Conservation (phyloP, 2,113 vertebrate species). For the Piprites chloris region DNA sequence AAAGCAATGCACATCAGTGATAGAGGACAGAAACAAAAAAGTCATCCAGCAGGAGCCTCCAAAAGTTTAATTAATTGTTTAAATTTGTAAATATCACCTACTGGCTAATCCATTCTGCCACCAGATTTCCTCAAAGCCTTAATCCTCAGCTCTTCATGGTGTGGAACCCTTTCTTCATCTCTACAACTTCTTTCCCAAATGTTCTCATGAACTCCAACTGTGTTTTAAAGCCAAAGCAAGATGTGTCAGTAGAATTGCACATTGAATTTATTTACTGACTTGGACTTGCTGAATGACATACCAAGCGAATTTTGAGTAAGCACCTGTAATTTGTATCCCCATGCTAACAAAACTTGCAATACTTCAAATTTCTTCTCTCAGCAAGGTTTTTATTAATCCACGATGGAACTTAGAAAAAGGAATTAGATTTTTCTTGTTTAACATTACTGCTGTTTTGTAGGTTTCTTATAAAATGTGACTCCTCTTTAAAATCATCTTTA, state of each 20-base stretch:
- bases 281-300: background rate
- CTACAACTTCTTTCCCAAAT: accelerated
- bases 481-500: background rate
- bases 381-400: background rate
- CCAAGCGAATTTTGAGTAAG: background rate
- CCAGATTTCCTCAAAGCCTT: background rate
- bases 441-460: background rate
- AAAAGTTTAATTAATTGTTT: background rate
- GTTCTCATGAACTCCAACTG: background rate
- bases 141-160: accelerated
- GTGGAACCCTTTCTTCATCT: background rate
- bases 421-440: background rate
- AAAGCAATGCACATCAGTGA: background rate
- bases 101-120: background rate
- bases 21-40: background rate
- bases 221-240: background rate
- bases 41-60: accelerated
- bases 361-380: background rate
- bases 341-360: background rate
- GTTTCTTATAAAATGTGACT: background rate
- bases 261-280: background rate
- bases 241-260: background rate
- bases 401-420: accelerated
- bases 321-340: background rate
- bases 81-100: background rate